Conservation (phyloP, 1,140 invertebrate species). For the Drosophila willistoni region DNA sequence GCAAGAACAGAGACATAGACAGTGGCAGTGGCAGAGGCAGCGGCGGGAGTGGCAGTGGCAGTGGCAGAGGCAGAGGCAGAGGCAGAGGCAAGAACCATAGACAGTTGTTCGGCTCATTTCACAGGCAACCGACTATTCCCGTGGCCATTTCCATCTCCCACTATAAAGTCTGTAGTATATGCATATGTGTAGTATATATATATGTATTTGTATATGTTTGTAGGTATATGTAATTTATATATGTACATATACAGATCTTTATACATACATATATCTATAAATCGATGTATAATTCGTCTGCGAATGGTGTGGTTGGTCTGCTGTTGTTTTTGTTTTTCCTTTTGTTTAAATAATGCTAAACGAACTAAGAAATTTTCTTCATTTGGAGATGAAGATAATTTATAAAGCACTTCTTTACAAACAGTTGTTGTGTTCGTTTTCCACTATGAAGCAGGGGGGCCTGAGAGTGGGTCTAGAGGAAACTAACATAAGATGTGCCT, state of each 20-base stretch:
- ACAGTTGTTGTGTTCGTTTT: constrained; percentile 21
- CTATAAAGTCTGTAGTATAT: not conserved
- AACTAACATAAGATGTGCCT: not conserved
- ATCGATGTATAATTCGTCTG: constrained; percentile 18
- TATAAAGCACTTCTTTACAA: constrained; percentile 69
- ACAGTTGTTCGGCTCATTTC: constrained; percentile 56
- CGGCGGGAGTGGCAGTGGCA: not conserved
- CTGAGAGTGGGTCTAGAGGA: not conserved
- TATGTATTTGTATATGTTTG: too few species aligned
- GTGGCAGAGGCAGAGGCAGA: not conserved
- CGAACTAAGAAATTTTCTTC: constrained; percentile 45
- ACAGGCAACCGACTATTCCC: constrained; percentile 45
- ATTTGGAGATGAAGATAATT: constrained; percentile 63
- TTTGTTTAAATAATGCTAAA: constrained; percentile 75
- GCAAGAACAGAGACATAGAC: constrained; percentile 22
- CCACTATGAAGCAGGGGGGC: not conserved
- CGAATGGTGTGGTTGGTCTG: constrained; percentile 23
- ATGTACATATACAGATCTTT: not conserved
- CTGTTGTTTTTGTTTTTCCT: constrained; percentile 32
- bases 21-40: constrained; percentile 19
- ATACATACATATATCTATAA: not conserved
- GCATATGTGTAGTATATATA: not conserved
- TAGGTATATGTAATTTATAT: not conserved
- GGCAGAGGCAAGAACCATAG: not conserved
- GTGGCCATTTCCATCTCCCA: constrained; percentile 6